phyloP scores from a whole-genome alignment of 2,113 vertebrate species.

The Dermatemys mawii region DNA sequence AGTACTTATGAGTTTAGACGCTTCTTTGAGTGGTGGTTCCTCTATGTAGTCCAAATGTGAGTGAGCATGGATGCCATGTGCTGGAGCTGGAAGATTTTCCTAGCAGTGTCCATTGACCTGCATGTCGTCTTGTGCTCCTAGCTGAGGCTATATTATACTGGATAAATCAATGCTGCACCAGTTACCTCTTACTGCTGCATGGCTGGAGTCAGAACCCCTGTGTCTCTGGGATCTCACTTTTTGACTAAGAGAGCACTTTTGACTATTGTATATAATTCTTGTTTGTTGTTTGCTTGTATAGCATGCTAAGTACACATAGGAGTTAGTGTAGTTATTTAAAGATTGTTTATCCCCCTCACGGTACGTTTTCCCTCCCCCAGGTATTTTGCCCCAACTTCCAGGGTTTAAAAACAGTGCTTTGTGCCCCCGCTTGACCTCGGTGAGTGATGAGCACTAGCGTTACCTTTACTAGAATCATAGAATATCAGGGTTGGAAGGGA shows the following conservation, averaged over 20 bases:
- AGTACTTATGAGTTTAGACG: neutral
- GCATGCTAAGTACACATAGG: neutral
- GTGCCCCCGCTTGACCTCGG: neutral
- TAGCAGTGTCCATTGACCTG: neutral
- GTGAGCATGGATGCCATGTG: neutral
- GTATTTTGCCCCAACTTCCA: neutral
- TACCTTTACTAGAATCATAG: no score
- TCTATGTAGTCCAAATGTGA: neutral
- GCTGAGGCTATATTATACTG: neutral
- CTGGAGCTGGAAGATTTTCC: neutral
- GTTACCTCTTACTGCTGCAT: neutral
- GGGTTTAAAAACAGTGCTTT: neutral
- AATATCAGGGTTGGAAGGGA: no score
- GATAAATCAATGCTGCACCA: neutral
- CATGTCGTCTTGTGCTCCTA: neutral
- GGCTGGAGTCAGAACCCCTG: neutral
- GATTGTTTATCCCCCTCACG: neutral
- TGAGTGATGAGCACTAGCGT: neutral
- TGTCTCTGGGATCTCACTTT: neutral
- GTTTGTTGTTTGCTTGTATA: neutral
- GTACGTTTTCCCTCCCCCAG: neutral
- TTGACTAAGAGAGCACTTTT: neutral
- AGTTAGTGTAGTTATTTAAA: neutral
- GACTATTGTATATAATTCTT: neutral
- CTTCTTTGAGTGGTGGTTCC: neutral